Evolutionary conservation across 2,888 invertebrate genomes (phyloP), one percentile per base, ranked within the genome.

Genomic region (Gisinianus flammeolus): DNA sequence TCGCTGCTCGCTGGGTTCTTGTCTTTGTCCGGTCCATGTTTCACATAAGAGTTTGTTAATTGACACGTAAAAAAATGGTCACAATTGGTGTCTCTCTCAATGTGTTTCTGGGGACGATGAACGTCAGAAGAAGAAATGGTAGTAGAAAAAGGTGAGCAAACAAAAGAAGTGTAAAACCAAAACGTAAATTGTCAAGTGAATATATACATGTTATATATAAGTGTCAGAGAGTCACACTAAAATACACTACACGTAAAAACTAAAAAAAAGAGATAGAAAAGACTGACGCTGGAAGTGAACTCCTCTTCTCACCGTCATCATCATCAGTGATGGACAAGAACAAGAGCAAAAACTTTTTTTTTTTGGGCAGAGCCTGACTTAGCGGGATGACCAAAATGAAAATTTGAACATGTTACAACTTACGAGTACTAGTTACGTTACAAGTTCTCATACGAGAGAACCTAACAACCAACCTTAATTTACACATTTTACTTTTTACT

Each of bases 331-430:
- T 66, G 67, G 33, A 19, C n/a, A 67, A 30, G 33, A 67, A 67
- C n/a, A 30, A 19, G 33, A 22, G 67, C n/a, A 35, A 67, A 64
- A 64, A 64, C 26, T 24, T 28, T 6, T 28, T 64, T 64, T 26
- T 64, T 28, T 64, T 28, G 62, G 28, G 28, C 62, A 64, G 28
- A 64, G 16, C 62, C 62, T 64, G 24, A 67, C 33, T 67, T 19
- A 67, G 8, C 64, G 16, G 67, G 67, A 67, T 67, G 67, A 67
- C 67, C 67, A 33, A 67, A 67, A 67, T 1, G 31, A 66, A 28
- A 66, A 28, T 28, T 2, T 58, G 6, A 22, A 58, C 22, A 6
- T 44, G 44, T 44, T 35, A 5, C 5, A 35, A 35, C 5, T n/a
- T 22, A 10, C 6, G 19, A 5, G 19, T 22, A 22, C 19, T 56